These are phyloP conservation scores for Pholis gunnellus DNA, from an alignment of 2,113 vertebrate species.

Conservation along the genomic window DNA sequence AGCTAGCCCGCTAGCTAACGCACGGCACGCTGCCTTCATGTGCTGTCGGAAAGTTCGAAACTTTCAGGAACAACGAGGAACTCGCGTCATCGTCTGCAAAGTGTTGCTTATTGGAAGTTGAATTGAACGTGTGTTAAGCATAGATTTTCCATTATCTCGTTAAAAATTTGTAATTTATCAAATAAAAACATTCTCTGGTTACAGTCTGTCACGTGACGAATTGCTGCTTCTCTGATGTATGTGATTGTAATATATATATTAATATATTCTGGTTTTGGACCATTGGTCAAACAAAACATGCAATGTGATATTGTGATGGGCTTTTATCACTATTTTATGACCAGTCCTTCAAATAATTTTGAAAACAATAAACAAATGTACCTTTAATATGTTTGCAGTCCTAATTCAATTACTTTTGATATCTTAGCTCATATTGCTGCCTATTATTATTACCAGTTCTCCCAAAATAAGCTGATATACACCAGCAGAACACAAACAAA, in stretches of 20 bases:
- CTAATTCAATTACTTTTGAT: background rate
- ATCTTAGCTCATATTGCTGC: background rate
- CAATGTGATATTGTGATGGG: background rate
- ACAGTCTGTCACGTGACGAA: background rate
- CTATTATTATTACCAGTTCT: background rate
- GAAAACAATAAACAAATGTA: background rate
- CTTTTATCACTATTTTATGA: background rate
- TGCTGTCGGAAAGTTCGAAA: background rate
- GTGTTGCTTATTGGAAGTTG: background rate
- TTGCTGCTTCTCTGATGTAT: background rate
- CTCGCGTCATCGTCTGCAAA: background rate
- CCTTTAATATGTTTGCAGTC: background rate
- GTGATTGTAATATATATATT: background rate
- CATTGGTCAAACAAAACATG: background rate
- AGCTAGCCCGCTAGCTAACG: background rate
- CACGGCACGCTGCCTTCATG: constrained; percentile 43
- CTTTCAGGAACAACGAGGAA: background rate
- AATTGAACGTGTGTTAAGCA: background rate
- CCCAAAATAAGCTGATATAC: background rate
- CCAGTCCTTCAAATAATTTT: background rate
- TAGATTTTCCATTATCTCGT: background rate
- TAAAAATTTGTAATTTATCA: too few species aligned
- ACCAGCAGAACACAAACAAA: background rate
- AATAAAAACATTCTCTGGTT: too few species aligned
- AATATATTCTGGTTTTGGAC: background rate